Conservation (phyloP, 2,797 vertebrate genomes). For the Rhinatrema bivittatum region DNA sequence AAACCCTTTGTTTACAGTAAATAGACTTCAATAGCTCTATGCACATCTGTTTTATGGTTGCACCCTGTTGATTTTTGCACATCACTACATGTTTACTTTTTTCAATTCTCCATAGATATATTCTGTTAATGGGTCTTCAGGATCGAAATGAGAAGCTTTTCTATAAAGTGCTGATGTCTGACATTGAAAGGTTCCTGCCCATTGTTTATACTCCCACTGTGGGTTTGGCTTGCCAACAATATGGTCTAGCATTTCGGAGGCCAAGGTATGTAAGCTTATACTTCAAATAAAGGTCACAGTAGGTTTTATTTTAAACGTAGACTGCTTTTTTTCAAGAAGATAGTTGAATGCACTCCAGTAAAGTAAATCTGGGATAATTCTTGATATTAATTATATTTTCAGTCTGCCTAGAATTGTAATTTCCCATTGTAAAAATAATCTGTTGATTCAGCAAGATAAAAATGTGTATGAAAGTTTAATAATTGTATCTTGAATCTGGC, state of each 20-base stretch:
- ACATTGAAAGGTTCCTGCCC: constrained; percentile 92
- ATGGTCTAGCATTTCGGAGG: constrained; percentile 82
- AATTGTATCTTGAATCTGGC: too few relatives aligned
- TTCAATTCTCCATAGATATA: constrained; percentile 67
- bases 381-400: constrained; percentile 7
- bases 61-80: not conserved
- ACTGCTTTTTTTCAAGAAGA: constrained; percentile 6
- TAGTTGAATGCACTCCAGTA: constrained; percentile 17
- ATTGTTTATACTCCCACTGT: constrained; percentile 95
- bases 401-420: constrained; percentile 6
- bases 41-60: constrained; percentile 3
- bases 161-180: constrained; percentile 78
- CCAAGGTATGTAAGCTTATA: constrained; percentile 75
- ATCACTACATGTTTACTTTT: constrained; percentile 22
- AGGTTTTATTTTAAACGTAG: constrained; percentile 17
- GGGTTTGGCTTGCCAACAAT: constrained; percentile 90
- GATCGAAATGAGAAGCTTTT: constrained; percentile 95
- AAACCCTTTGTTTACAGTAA: constrained; percentile 2
- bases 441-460: constrained; percentile 14
- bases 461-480: not conserved
- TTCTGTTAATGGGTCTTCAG: constrained; percentile 93
- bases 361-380: constrained; percentile 19
- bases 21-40: constrained; percentile 13
- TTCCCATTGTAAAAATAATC: constrained; percentile 7
- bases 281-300: constrained; percentile 29